A percentile compares a stretch with the other conserved stretches of the same genome.
These are phyloP conservation scores for Nomada flava DNA, from an alignment of 2,888 invertebrate species.

Conservation along the genomic window DNA sequence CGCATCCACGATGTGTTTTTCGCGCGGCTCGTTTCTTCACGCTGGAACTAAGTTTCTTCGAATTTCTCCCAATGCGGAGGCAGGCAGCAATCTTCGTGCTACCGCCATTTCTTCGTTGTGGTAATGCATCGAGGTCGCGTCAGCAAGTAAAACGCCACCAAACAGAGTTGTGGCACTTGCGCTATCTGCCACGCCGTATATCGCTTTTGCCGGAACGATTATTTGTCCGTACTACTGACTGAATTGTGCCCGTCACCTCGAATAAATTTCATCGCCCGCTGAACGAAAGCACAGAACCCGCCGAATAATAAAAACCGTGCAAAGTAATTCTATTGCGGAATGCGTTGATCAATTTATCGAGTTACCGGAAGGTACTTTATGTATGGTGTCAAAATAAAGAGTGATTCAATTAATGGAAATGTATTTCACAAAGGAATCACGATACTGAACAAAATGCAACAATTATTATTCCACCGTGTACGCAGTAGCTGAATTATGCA, in stretches of 20 bases:
- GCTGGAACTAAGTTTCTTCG: slow-evolving; percentile 58
- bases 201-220: not conserved
- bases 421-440: no score
- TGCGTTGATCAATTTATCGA: no score
- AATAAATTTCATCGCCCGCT: no score
- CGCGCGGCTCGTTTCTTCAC: slow-evolving; percentile 49
- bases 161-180: not conserved
- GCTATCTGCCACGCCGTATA: not conserved
- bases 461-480: no score
- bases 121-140: slow-evolving; percentile 5
- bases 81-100: slow-evolving; percentile 51
- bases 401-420: no score
- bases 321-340: no score
- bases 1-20: slow-evolving; percentile 60
- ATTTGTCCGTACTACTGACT: not conserved
- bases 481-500: not conserved
- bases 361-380: no score
- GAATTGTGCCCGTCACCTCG: not conserved
- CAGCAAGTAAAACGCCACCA: not conserved
- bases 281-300: no score
- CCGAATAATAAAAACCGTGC: no score
- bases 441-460: no score
- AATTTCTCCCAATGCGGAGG: slow-evolving; percentile 52
- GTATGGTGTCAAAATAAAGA: no score
- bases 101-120: slow-evolving; percentile 28